These are phyloP conservation scores for Silurus aristotelis DNA, from an alignment of 2,797 vertebrate genomes.

Conservation along the genomic window DNA sequence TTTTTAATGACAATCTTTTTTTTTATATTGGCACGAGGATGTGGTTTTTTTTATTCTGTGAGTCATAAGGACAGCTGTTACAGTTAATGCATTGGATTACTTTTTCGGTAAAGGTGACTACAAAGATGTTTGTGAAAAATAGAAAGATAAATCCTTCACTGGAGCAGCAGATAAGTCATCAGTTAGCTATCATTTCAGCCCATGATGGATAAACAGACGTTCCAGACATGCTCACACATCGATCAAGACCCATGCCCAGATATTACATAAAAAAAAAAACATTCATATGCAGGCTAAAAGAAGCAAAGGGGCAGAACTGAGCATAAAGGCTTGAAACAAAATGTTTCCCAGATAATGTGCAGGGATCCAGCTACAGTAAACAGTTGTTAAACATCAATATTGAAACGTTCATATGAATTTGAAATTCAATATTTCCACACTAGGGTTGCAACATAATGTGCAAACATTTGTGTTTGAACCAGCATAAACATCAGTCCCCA, in stretches of 20 bases:
- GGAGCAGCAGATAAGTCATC: neutral
- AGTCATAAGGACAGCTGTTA: neutral
- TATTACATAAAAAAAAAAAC: neutral
- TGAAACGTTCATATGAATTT: slow-evolving; percentile 11
- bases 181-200: neutral
- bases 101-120: neutral
- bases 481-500: slow-evolving; percentile 18
- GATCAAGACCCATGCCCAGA: neutral
- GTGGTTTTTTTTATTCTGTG: neutral
- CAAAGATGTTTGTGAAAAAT: neutral
- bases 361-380: neutral
- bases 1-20: neutral
- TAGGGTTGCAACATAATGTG: slow-evolving; percentile 1
- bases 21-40: neutral
- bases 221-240: neutral
- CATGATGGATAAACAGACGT: neutral
- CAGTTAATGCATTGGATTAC: neutral
- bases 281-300: neutral
- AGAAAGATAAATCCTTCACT: neutral
- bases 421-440: slow-evolving; percentile 5
- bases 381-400: neutral
- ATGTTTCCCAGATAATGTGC: neutral
- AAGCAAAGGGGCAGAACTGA: neutral
- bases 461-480: slow-evolving; percentile 19
- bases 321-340: too few species aligned